Percentiles rank a stretch among this genome's conserved stretches.
These are phyloP conservation scores for Siniperca undulata DNA, from an alignment of 2,797 vertebrate species.

Conservation along the genomic window DNA sequence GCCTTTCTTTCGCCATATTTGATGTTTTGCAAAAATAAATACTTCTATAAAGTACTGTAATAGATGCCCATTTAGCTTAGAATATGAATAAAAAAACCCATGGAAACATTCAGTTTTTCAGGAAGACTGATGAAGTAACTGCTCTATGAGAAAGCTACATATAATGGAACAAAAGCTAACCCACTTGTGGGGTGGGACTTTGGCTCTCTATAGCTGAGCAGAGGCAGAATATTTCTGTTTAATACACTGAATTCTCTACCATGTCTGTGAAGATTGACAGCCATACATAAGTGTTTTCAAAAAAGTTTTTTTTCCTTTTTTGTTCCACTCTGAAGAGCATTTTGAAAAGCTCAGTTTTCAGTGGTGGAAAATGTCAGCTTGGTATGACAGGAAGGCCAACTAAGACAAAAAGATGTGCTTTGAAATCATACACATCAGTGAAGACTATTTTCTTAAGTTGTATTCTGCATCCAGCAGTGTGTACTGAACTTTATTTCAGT, in stretches of 20 bases:
- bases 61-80: not conserved
- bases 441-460: not conserved
- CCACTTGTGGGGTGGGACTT: not conserved
- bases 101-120: not conserved
- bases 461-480: not conserved
- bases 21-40: not conserved
- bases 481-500: not conserved
- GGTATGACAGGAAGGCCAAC: not conserved
- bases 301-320: not conserved
- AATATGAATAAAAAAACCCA: not conserved
- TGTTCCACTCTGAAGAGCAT: not conserved
- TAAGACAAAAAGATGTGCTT: not conserved
- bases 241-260: not conserved
- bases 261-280: not conserved
- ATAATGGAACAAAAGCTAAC: not conserved
- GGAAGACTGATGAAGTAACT: not conserved
- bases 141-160: not conserved
- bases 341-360: slow-evolving; percentile 2
- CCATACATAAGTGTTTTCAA: too few species aligned
- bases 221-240: not conserved
- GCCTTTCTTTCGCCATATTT: not conserved
- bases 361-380: slow-evolving; percentile 4
- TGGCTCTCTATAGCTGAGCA: not conserved
- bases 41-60: not conserved
- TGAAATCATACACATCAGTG: slow-evolving; percentile 4